Evolutionary conservation across 2,113 vertebrate species (phyloP), one percentile per base, ranked within the genome.

Genomic region (Fulmarus glacialis): DNA sequence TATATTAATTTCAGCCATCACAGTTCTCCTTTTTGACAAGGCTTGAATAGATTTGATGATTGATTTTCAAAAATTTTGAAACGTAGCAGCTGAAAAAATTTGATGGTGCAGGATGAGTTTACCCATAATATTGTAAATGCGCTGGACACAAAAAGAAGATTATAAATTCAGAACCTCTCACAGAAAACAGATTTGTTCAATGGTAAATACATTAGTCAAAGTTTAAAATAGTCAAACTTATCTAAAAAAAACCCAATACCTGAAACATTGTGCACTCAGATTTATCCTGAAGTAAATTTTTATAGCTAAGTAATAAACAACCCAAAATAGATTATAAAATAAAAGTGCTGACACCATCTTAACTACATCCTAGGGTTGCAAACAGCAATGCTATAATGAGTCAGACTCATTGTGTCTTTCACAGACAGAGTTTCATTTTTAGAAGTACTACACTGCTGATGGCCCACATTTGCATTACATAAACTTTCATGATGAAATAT

Each of bases 401-500:
- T 84, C 74, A 93, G 86, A 78, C 64, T 92, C 72, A 67, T 84
- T 91, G 75, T 94, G 58, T 92, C 83, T 96, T 89, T 95, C 79
- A 72, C 62, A 96, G 58, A 42, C 63, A 63, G 48, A 11, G 34
- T 40, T 98, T 96, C 96, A 68, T 83, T 95, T 97, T 98, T 82
- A 96, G 86, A 96, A 85, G 26, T 92, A 36, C 85, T 89, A 48
- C 58, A 80, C 34, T 93, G 67, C 84, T 97, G 90, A 91, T 94
- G 79, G 73, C 68, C 64, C 82, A 68, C 40, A 97, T 97, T 96
- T 97, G 64, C 58, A 94, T 75, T 93, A 81, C 67, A 93, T 48
- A 97, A 96, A 97, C 66, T 60, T 94, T 90, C 52, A 59, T 71
- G 75, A 92, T 86, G 74, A 96, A 97, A 93, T 92, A 91, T 87